These are phyloP conservation scores for Oreocharis arfaki DNA, from an alignment of 2,113 vertebrate species.

Conservation along the genomic window DNA sequence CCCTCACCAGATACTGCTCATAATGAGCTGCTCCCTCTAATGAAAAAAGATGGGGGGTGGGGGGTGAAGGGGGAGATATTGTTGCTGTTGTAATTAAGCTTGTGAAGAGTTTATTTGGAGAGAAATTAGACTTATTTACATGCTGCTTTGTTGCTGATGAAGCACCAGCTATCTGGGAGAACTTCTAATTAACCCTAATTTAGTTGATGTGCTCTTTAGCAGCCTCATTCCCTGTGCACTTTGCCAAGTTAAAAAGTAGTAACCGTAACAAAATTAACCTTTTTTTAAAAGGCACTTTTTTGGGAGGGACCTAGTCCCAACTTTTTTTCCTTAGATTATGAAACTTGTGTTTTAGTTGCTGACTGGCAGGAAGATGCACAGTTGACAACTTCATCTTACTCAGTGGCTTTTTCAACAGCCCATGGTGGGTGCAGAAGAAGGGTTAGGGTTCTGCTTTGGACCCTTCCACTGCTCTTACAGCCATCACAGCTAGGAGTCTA, in stretches of 20 bases:
- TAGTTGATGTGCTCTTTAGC: conserved; percentile 69
- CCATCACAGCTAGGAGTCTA: background rate
- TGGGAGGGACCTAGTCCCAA: background rate
- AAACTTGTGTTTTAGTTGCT: background rate
- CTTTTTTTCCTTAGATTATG: background rate
- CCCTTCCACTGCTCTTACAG: background rate
- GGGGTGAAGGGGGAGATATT: conserved; percentile 17
- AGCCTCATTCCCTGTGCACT: conserved; percentile 14
- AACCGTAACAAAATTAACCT: background rate
- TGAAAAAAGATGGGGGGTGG: conserved; percentile 52
- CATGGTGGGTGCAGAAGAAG: fast-evolving
- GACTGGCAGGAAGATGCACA: background rate
- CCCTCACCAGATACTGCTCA: conserved; percentile 53
- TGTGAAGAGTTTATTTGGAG: conserved; percentile 73
- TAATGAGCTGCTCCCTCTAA: conserved; percentile 69
- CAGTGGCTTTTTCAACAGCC: background rate
- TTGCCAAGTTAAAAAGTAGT: conserved; percentile 49
- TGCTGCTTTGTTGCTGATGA: conserved; percentile 82
- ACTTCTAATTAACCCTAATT: conserved; percentile 91
- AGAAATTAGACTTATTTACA: conserved; percentile 95
- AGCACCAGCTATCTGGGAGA: conserved; percentile 76
- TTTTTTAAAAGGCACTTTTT: background rate
- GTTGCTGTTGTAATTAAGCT: conserved; percentile 78
- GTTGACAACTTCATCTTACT: background rate
- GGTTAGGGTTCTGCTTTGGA: background rate